Conservation (phyloP, 2,888 invertebrate genomes). For the Petrophora chlorosata region DNA sequence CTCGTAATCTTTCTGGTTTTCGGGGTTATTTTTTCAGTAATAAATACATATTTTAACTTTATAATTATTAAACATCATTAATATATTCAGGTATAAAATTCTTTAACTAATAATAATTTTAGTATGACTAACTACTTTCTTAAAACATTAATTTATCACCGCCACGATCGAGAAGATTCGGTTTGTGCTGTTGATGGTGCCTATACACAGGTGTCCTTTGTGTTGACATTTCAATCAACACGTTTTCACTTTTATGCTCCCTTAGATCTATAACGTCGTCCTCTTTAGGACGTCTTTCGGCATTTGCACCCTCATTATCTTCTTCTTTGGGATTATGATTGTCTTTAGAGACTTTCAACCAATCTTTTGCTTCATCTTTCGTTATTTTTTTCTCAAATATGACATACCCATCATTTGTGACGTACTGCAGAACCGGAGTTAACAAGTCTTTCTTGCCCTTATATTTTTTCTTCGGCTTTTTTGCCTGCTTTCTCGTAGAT, state of each 20-base stretch:
- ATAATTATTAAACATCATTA: too few species aligned
- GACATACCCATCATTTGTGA: constrained; percentile 74
- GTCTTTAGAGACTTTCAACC: constrained; percentile 52
- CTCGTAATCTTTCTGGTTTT: too few species aligned
- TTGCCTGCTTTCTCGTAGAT: constrained; percentile 32
- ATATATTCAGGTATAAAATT: too few species aligned
- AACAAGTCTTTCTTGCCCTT: constrained; percentile 48
- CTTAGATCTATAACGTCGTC: constrained; percentile 19
- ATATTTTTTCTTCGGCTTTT: constrained; percentile 38
- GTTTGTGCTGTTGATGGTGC: constrained; percentile 24
- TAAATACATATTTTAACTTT: too few species aligned
- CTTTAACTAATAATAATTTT: too few species aligned
- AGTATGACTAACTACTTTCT: too few species aligned
- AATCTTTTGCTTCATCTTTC: constrained; percentile 67
- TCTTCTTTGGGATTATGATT: constrained; percentile 14
- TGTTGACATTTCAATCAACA: constrained; percentile 9
- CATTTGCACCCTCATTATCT: constrained; percentile 18
- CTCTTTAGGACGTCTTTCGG: constrained; percentile 28
- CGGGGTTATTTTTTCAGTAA: too few species aligned
- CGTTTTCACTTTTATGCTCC: constrained; percentile 12
- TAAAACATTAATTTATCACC: too few species aligned
- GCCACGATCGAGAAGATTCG: not conserved
- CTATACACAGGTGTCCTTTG: constrained; percentile 3
- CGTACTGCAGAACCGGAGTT: constrained; percentile 71
- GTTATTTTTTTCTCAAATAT: constrained; percentile 72